A percentile compares a stretch with the other conserved stretches of the same genome.
phyloP scores from a whole-genome alignment of 2,113 vertebrate genomes.

The Sphaerodactylus townsendi region DNA sequence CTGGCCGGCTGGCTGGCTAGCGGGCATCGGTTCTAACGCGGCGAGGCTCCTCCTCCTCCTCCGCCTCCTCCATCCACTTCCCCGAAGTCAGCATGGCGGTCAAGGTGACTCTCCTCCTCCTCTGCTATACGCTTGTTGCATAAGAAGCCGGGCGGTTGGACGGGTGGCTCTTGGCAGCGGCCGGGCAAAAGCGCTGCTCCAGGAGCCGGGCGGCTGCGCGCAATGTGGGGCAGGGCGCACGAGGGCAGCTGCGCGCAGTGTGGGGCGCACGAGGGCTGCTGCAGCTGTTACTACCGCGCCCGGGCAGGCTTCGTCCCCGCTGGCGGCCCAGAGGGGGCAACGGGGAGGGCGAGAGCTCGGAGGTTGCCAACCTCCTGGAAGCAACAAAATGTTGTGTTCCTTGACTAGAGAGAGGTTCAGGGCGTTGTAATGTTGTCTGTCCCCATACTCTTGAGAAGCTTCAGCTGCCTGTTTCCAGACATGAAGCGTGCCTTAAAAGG shows the following conservation, averaged over 20 bases:
- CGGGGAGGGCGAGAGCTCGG: not conserved
- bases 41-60: constrained; percentile 71
- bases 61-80: constrained; percentile 65
- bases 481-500: too few relatives aligned
- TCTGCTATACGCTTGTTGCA: constrained; percentile 70
- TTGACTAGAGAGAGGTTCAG: too few relatives aligned
- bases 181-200: not conserved
- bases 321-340: constrained; percentile 23
- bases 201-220: not conserved
- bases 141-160: constrained; percentile 15
- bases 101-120: constrained; percentile 90
- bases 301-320: not conserved
- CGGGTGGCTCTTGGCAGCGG: not conserved
- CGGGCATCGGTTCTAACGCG: constrained; percentile 50
- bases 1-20: constrained; percentile 72
- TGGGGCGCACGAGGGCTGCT: not conserved
- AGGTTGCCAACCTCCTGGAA: too few relatives aligned
- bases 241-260: constrained; percentile 1
- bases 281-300: too few relatives aligned
- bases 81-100: constrained; percentile 91
- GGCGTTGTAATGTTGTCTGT: too few relatives aligned
- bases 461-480: too few relatives aligned
- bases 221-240: not conserved
- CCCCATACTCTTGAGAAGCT: too few relatives aligned
- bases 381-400: not conserved